phyloP scores from a whole-genome alignment of 2,113 vertebrate species.

The Acanthisitta chloris region DNA sequence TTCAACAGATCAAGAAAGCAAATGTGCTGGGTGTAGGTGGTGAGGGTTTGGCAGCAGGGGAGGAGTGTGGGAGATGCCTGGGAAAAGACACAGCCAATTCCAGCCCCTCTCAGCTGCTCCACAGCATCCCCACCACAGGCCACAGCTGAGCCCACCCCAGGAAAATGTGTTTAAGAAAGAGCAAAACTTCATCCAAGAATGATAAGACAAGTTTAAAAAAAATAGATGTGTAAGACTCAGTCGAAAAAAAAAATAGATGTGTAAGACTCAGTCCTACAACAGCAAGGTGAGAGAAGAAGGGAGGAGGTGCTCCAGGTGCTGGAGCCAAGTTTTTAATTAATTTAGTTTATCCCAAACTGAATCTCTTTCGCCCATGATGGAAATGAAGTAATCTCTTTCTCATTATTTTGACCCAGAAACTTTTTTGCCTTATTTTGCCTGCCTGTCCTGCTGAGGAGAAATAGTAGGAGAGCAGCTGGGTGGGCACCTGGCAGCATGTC shows the following conservation, averaged over 20 bases:
- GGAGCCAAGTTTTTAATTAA: not conserved
- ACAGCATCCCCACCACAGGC: not conserved
- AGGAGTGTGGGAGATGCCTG: not conserved
- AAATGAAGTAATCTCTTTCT: not conserved
- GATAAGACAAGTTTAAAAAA: rapidly evolving
- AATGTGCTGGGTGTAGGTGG: not conserved
- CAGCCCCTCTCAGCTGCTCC: not conserved
- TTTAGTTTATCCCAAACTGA: not conserved
- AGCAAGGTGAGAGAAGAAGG: not conserved
- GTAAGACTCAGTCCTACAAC: not conserved
- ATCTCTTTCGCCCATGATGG: not conserved
- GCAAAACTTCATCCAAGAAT: not conserved
- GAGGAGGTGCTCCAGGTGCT: not conserved
- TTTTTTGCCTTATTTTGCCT: not conserved
- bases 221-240: rapidly evolving
- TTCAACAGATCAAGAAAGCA: not conserved
- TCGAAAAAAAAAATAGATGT: rapidly evolving
- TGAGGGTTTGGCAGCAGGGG: not conserved
- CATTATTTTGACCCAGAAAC: not conserved
- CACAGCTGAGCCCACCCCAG: not conserved
- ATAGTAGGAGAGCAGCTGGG: not conserved
- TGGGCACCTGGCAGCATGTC: not conserved
- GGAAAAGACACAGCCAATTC: not conserved
- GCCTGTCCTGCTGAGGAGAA: not conserved
- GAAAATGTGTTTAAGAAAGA: not conserved